These are phyloP conservation scores for Ceratina australensis DNA, from an alignment of 1,140 invertebrate species.

Conservation along the genomic window DNA sequence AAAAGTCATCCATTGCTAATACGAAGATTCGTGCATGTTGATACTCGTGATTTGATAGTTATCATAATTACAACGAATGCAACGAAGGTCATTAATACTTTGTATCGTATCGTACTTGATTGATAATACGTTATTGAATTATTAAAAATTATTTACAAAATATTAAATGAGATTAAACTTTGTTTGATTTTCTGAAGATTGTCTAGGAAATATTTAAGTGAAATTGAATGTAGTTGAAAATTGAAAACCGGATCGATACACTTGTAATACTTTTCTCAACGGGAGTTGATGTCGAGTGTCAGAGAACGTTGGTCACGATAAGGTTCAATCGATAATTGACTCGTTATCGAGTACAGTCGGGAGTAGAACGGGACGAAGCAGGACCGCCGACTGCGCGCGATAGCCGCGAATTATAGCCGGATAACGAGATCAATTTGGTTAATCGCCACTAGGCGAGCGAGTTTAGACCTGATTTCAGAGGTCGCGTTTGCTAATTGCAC, in stretches of 20 bases:
- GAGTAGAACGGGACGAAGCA: not conserved
- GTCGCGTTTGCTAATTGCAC: not conserved
- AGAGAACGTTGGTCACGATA: slow-evolving; percentile 9
- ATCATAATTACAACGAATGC: not conserved
- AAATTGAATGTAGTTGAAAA: not conserved
- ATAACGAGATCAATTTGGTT: slow-evolving; percentile 48
- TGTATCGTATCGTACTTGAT: slow-evolving; percentile 2
- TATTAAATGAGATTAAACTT: no score
- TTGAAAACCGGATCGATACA: no score
- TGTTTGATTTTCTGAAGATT: no score
- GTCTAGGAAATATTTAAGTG: no score
- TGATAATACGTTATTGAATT: no score
- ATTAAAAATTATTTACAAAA: no score
- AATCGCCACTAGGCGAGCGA: slow-evolving; percentile 37
- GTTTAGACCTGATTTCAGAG: slow-evolving; percentile 26
- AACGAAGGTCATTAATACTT: no score
- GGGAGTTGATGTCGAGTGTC: not conserved
- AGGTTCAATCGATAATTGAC: slow-evolving; percentile 46
- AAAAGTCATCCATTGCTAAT: not conserved
- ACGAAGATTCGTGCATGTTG: not conserved
- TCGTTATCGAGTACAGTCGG: slow-evolving; percentile 35
- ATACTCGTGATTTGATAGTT: not conserved
- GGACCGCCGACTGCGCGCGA: slow-evolving; percentile 19
- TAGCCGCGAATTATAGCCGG: slow-evolving; percentile 39
- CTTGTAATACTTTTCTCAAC: not conserved